Conservation (phyloP, 2,888 invertebrate species). For the Cinara cedri region DNA sequence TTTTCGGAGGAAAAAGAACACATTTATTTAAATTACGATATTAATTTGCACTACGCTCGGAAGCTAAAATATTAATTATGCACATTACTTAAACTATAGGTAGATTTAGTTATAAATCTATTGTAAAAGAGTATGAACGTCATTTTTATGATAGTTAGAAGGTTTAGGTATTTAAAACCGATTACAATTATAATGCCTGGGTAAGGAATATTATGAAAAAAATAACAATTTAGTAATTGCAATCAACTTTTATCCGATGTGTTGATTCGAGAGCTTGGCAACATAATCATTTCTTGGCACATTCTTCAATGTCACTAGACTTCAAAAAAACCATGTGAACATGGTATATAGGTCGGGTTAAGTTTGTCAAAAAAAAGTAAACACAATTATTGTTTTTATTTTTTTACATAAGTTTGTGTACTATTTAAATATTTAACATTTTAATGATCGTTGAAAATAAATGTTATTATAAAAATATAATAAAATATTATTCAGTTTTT, state of each 20-base stretch:
- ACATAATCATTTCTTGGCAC: not conserved
- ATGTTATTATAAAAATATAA: too few relatives aligned
- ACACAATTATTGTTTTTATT: not conserved
- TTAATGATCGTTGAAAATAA: not conserved
- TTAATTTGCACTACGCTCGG: too few relatives aligned
- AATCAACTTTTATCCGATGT: not conserved
- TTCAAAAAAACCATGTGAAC: not conserved
- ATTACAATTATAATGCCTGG: not conserved
- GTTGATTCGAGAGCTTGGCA: not conserved
- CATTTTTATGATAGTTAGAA: too few relatives aligned
- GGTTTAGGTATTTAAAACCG: not conserved
- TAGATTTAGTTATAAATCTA: too few relatives aligned
- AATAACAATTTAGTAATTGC: not conserved
- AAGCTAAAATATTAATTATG: too few relatives aligned
- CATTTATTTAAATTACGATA: too few relatives aligned
- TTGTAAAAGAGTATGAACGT: too few relatives aligned
- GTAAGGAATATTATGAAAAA: too few relatives aligned
- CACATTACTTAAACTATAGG: too few relatives aligned
- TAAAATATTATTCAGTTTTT: too few relatives aligned
- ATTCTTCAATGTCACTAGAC: not conserved
- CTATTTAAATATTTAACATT: not conserved
- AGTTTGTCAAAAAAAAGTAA: constrained; percentile 8
- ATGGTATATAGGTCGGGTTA: not conserved
- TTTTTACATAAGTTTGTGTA: not conserved
- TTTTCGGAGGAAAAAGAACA: too few relatives aligned